Percentiles rank a stretch among this genome's conserved stretches.
phyloP scores from a whole-genome alignment of 1,140 invertebrate genomes.

The Heliconius congener region DNA sequence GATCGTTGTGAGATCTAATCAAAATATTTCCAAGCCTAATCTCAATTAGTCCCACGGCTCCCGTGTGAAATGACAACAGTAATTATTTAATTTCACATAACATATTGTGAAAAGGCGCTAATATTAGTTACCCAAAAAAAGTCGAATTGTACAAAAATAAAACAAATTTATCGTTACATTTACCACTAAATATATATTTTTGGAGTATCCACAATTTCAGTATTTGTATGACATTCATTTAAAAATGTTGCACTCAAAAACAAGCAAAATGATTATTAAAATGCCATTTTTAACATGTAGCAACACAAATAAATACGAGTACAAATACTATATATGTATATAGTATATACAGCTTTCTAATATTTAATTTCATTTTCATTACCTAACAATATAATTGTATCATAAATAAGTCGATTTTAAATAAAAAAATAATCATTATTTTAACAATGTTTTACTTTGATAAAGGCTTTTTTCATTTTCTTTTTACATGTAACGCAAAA shows the following conservation, averaged over 20 bases:
- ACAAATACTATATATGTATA: background rate
- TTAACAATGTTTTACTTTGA: no score
- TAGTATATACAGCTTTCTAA: no score
- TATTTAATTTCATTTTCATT: no score
- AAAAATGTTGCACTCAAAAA: conserved; percentile 16
- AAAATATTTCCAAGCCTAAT: conserved; percentile 31
- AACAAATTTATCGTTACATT: conserved; percentile 8
- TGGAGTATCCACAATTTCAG: conserved; percentile 27
- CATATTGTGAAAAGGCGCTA: background rate
- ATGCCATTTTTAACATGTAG: background rate
- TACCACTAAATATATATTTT: conserved; percentile 20
- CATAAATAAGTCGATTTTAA: no score
- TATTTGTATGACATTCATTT: conserved; percentile 22
- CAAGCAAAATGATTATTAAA: background rate
- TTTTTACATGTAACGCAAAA: background rate
- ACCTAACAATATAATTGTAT: no score
- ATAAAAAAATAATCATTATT: no score
- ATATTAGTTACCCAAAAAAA: background rate
- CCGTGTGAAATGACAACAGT: conserved; percentile 27
- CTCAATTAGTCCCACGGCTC: conserved; percentile 35
- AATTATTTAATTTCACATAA: conserved; percentile 7
- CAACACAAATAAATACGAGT: background rate
- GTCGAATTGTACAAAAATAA: background rate
- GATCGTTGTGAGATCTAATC: conserved; percentile 24
- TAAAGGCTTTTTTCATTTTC: background rate